Base-by-base conservation (phyloP, 2,888 invertebrate species). In the Pollenia griseotomentosa region DNA sequence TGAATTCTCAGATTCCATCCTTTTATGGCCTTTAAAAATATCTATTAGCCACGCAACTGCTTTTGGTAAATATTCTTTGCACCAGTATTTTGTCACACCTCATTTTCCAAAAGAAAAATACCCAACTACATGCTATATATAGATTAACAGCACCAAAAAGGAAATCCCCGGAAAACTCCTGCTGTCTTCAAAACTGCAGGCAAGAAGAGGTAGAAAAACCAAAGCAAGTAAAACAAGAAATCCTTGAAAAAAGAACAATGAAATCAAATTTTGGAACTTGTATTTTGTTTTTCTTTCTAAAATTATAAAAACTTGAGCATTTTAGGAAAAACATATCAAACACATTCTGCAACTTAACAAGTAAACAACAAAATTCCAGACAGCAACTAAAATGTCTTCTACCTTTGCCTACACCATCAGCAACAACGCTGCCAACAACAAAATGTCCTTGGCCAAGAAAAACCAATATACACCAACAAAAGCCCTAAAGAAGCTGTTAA, bases 401-500 rank as follows among this genome's bases (percentile, higher is more conserved):
- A 83, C 74, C 42, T 65, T 87, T 86, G 66, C 12, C 16, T 33
- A 46, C 23, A 70, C 48, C 70, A 87, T 84, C 75, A 57, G 19
- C 73, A 61, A 66, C 71, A 73, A 61, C 55, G 79, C 46, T 2
- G 66, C 84, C 51, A 33, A 8, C 55, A 53, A 53, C 16, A 65
- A 65, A 12, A 77, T 55, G 16, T 33, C 59, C 40, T 59, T 68
- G 59, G 48, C 59, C 8, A 79, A 79, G 53, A 82, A 79, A 53
- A 73, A 73, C 14, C 51, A 16, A 40, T 89, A 89, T 53, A 53
- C 81, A 40, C 89, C 90, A 4, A 68, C 74, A 2, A 89, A 89
- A n/a, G 89, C 89, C 78, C 75, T 91, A 23, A 90, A 84, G 78
- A 90, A 89, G 59, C 83, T 91, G 19, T 75, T 91, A 55, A 91